Base-by-base conservation (phyloP, 2,888 invertebrate genomes). In the Volucella inflata region DNA sequence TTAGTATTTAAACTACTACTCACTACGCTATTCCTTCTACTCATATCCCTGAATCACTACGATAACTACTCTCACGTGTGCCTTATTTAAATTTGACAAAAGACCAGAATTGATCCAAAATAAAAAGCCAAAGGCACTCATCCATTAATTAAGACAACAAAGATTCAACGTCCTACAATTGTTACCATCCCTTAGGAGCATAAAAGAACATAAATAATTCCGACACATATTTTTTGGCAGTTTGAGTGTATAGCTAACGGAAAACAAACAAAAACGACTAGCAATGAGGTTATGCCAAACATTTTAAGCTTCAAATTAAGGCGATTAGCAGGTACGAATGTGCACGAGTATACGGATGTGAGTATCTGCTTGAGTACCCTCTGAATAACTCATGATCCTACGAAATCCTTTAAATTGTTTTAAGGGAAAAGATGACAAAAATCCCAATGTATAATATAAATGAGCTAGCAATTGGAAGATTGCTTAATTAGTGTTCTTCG, bases 21-120 rank as follows among this genome's bases (percentile, higher is more conserved):
- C 3, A 21, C 21, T 21, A 21, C 4, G 21, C 21, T 21, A 21
- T 3, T 21, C 21, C 21, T 21, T 21, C 21, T 4, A 21, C 21
- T 21, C 30, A 30, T 30, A 30, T 30, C 6, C 30, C 30, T 30
- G 30, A 6, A 30, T 30, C 30, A 30, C 30, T 30, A 30, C 30
- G 30, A 30, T 30, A 30, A 6, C 30, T 55, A 36, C 38, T 30
- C 9, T 55, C 8, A 14, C 60, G 42, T 40, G 60, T 71, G 40
- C 36, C 51, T 12, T 11, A 30, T 30, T 14, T 36, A 42, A 62
- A 70, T 70, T 55, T 21, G 14, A 62, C 70, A 77, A 68, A 38
- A 53, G 68, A 62, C 55, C 62, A 8, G 30, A 70, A 16, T 50
- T 70, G 38, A 77, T 70, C 70, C 70, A 53, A 77, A 70, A 70